A percentile compares a stretch with the other conserved stretches of the same genome.
These are phyloP conservation scores for Eurystomus glaucurus DNA, from an alignment of 2,797 vertebrate species.

Conservation along the genomic window DNA sequence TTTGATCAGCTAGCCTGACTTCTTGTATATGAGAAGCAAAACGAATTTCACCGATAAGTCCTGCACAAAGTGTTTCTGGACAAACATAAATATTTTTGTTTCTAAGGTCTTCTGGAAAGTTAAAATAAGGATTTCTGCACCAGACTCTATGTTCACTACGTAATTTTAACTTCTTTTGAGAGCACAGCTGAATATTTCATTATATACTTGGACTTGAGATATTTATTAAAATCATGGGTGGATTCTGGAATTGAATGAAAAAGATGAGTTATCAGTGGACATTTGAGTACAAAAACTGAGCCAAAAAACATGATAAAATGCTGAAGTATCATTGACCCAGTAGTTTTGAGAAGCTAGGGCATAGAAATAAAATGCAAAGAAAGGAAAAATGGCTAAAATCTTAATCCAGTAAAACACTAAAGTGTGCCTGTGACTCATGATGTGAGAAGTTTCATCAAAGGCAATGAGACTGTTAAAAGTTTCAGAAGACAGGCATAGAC, in stretches of 20 bases:
- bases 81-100: neutral
- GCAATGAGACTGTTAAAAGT: neutral
- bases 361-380: conserved; percentile 7
- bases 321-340: neutral
- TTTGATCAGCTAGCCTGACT: conserved; percentile 13
- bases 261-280: neutral
- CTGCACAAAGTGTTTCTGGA: neutral
- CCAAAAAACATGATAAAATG: neutral
- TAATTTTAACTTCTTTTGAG: conserved; percentile 26
- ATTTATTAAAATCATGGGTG: neutral
- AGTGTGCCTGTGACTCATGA: neutral
- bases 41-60: neutral
- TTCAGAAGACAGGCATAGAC: neutral
- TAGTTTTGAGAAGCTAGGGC: neutral
- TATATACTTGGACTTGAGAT: neutral
- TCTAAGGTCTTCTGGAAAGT: neutral
- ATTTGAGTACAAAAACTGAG: neutral
- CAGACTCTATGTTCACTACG: neutral
- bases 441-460: neutral
- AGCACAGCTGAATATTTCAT: neutral
- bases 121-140: neutral
- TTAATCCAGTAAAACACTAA: neutral
- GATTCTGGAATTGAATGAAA: neutral
- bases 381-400: neutral
- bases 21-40: neutral